Evolutionary conservation across 2,113 vertebrate species (phyloP).

Genomic region (Pteronura brasiliensis): DNA sequence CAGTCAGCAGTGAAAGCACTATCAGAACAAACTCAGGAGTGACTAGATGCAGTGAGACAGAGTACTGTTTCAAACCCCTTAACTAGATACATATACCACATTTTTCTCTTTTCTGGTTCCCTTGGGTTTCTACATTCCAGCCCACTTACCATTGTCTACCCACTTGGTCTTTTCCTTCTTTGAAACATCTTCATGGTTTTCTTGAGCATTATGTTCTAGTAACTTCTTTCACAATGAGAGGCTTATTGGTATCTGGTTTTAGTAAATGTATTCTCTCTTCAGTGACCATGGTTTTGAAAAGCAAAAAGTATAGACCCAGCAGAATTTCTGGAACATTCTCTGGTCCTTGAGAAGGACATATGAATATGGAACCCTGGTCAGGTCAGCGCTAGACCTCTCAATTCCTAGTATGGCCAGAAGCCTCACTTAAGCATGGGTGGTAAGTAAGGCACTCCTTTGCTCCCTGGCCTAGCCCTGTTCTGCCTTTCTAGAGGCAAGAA

Average conservation of each 20-base stretch:
- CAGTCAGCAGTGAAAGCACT: background rate
- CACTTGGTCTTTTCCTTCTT: background rate
- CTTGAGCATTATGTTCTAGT: background rate
- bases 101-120: background rate
- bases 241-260: background rate
- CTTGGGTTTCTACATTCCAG: background rate
- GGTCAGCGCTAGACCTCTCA: background rate
- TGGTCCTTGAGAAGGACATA: background rate
- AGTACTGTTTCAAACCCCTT: background rate
- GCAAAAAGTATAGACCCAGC: background rate
- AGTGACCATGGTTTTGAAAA: slow-evolving; percentile 1
- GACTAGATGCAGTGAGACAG: background rate
- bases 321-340: background rate
- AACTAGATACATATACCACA: background rate
- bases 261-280: background rate
- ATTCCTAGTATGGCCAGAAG: background rate
- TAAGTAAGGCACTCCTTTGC: background rate
- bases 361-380: background rate
- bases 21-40: background rate
- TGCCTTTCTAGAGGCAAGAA: background rate
- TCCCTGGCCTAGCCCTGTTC: background rate
- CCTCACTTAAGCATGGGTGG: background rate
- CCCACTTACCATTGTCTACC: background rate
- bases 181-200: background rate
- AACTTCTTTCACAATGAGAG: background rate